Evolutionary conservation across 2,113 vertebrate genomes (phyloP).

Genomic region (Mohoua ochrocephala): DNA sequence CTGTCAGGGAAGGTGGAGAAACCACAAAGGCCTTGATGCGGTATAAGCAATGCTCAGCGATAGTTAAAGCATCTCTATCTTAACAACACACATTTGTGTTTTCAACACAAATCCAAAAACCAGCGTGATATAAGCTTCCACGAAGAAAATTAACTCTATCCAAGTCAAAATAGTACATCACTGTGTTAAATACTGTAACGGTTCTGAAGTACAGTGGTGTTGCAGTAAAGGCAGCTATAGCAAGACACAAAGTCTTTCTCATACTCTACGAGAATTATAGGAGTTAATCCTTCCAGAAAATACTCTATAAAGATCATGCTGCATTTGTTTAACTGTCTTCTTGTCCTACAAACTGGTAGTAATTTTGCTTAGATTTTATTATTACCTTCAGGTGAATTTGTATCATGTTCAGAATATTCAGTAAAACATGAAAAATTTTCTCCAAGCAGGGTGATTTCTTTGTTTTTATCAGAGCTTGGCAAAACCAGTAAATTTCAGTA

Average conservation of each 20-base stretch:
- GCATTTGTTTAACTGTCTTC: not conserved
- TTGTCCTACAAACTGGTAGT: not conserved
- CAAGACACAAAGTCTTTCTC: not conserved
- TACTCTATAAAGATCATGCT: not conserved
- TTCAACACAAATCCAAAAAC: not conserved
- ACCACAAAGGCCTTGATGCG: not conserved
- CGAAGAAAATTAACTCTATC: not conserved
- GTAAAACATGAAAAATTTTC: not conserved
- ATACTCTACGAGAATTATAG: not conserved
- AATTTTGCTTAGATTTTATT: not conserved
- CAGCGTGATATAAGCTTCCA: not conserved
- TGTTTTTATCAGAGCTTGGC: not conserved
- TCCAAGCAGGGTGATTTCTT: not conserved
- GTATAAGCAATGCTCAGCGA: not conserved
- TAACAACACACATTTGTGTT: not conserved
- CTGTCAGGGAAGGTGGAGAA: not conserved
- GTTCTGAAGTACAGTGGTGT: not conserved
- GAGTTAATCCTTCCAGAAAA: not conserved
- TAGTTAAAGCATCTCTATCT: not conserved
- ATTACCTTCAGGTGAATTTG: not conserved
- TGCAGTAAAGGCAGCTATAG: not conserved
- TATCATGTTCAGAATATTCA: not conserved
- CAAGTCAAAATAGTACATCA: not conserved
- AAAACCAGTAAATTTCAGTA: not conserved
- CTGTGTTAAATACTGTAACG: not conserved